Base-by-base conservation (phyloP, 30 jellyfish, hydroid and myxozoan genomes). In the Cassiopea andromeda region DNA sequence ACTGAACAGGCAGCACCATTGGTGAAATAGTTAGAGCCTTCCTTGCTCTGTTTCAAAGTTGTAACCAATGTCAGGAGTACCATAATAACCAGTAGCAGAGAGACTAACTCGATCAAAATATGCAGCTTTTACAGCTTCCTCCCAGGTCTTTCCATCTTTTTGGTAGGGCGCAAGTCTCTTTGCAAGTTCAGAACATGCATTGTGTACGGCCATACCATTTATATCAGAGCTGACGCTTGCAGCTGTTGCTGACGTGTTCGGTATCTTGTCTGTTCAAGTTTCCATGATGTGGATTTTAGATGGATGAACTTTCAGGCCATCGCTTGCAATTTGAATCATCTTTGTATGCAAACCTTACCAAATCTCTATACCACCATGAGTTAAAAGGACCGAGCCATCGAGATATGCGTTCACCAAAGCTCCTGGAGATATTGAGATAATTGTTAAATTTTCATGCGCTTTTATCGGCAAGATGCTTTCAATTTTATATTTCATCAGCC, bases 171-270 rank as follows among this genome's bases (percentile, higher is more conserved):
- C 92, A 1, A 83, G 77, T 44, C 91, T 60, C 27, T 70, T 83
- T 9, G 15, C 60, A 38, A 83, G 38, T 57, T 48, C 92, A 46
- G 48, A 71, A 71, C 92, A 85, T 38, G 92, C 92, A 48, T 85
- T 85, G 86, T 73, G 43, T 8, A 85, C 81, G 13, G 92, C 92
- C 92, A 72, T 73, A 13, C 92, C 92, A 73, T 85, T 85, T 38
- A 85, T 14, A 71, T 85, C 92, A 0, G 92, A 72, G 80, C 92
- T 85, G 7, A 83, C 92, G 73, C 92, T 85, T 6, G 87, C 92
- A 9, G 92, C 87, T 8, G 92, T 85, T 17, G 92, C 81, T 2
- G 87, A 18, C 1, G 92, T 73, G 74, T 85, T 85, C 1, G 92
- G 92, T 44, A 85, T 87, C 59, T 85, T 85, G 68, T 85, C 92